phyloP scores from a whole-genome alignment of 1,140 invertebrate genomes.

The Drosophila aff. region DNA sequence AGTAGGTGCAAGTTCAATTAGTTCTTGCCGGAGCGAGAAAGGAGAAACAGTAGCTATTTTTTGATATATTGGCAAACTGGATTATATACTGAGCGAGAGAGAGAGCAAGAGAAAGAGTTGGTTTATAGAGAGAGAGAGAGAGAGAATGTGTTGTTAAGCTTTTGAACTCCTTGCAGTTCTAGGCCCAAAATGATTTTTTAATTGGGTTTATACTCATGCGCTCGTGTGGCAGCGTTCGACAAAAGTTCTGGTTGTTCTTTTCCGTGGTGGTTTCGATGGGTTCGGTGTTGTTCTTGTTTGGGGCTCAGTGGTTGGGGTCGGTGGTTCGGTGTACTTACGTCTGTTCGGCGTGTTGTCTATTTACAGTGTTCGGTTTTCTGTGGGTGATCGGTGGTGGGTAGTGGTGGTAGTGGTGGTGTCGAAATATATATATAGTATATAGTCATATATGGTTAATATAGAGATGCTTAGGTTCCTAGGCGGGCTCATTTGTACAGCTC shows the following conservation, averaged over 20 bases:
- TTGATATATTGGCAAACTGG: conserved; percentile 25
- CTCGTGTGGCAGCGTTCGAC: conserved; percentile 46
- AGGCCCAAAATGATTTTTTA: conserved; percentile 15
- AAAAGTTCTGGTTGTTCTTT: conserved; percentile 60
- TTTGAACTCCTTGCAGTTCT: conserved; percentile 51
- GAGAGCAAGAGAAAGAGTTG: conserved; percentile 35
- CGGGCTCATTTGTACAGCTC: conserved; percentile 47
- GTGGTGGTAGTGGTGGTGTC: conserved; percentile 16
- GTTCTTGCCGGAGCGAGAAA: conserved; percentile 62
- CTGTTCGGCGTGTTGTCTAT: conserved; percentile 67
- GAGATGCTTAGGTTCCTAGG: conserved; percentile 36
- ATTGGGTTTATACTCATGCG: conserved; percentile 45
- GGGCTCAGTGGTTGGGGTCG: conserved; percentile 12
- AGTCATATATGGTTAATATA: conserved; percentile 42
- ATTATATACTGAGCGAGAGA: conserved; percentile 18
- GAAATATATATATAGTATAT: conserved; percentile 36
- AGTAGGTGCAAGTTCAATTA: conserved; percentile 71
- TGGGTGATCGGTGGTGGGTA: conserved; percentile 44
- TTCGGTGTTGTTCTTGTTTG: conserved; percentile 29
- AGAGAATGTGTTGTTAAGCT: conserved; percentile 26
- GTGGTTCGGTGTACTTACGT: conserved; percentile 70
- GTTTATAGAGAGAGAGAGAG: conserved; percentile 18
- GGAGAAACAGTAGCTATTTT: conserved; percentile 30
- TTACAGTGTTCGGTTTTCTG: conserved; percentile 65
- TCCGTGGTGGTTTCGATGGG: conserved; percentile 12